Percentiles rank a stretch among this genome's conserved stretches.
phyloP scores from a whole-genome alignment of 2,113 vertebrate species.

The Paracanthobrama guichenoti region DNA sequence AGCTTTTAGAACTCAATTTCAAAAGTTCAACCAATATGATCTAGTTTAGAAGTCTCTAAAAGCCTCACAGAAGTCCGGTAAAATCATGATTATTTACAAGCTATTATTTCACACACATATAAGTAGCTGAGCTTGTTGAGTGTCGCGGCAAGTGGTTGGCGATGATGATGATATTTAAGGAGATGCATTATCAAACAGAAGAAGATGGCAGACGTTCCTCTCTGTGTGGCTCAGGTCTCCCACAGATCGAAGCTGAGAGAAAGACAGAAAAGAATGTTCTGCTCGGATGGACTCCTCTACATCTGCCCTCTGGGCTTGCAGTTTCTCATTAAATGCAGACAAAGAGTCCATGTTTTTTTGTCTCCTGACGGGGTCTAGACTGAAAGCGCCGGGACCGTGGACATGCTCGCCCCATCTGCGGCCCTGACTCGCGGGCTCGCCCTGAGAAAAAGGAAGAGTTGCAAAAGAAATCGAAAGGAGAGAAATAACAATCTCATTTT shows the following conservation, averaged over 20 bases:
- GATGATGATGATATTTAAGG: conserved; percentile 20
- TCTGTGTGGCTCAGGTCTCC: conserved; percentile 11
- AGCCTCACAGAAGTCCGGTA: neutral
- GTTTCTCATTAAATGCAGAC: conserved; percentile 55
- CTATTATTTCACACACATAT: neutral
- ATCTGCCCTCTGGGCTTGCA: conserved; percentile 49
- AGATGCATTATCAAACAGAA: conserved; percentile 39
- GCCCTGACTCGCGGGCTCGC: conserved; percentile 24
- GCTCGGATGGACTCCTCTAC: conserved; percentile 47
- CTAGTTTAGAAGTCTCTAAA: neutral
- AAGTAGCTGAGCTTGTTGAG: neutral
- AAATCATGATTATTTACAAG: neutral
- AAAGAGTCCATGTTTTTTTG: conserved; percentile 44
- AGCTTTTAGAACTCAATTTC: conserved; percentile 26
- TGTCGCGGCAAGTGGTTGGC: neutral
- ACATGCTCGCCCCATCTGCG: conserved; percentile 48
- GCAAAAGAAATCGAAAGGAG: conserved; percentile 9
- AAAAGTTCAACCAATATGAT: neutral
- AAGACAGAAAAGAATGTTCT: conserved; percentile 45
- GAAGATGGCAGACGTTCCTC: conserved; percentile 14
- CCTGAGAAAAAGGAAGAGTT: conserved; percentile 25
- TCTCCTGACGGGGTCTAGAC: conserved; percentile 45
- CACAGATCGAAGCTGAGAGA: conserved; percentile 43
- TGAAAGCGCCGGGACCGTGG: conserved; percentile 29
- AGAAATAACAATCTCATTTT: neutral